Evolutionary conservation across 2,797 vertebrate genomes (phyloP).

Genomic region (Falco berigora): DNA sequence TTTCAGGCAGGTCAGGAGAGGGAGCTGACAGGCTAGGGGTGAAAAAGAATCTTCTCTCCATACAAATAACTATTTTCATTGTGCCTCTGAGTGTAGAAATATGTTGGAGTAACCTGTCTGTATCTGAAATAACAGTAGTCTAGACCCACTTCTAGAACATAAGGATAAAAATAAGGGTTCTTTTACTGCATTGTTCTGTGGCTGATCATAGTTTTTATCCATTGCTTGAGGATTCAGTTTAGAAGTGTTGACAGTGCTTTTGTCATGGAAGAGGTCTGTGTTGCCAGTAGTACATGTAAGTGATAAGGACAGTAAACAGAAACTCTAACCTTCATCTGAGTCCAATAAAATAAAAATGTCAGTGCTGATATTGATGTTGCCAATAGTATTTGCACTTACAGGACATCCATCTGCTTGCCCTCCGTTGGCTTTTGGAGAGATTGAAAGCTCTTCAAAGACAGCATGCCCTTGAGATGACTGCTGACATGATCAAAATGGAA

Average conservation of each 20-base stretch:
- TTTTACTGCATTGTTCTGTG: neutral
- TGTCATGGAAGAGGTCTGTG: neutral
- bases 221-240: neutral
- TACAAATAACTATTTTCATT: neutral
- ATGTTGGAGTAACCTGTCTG: neutral
- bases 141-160: neutral
- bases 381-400: neutral
- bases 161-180: neutral
- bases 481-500: neutral
- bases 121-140: neutral
- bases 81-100: neutral
- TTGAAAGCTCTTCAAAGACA: neutral
- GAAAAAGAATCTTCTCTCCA: neutral
- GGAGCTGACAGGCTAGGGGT: slow-evolving; percentile 31
- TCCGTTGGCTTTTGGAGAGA: neutral
- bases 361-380: neutral
- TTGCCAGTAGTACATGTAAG: neutral
- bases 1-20: slow-evolving; percentile 11
- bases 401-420: neutral
- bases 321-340: neutral
- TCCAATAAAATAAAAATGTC: neutral
- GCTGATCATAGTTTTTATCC: neutral
- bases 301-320: neutral
- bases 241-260: neutral
- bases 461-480: neutral